A percentile compares a stretch with the other conserved stretches of the same genome.
These are phyloP conservation scores for Sinodicranocentrus sp. DNA, from an alignment of 2,888 invertebrate genomes.

Conservation along the genomic window DNA sequence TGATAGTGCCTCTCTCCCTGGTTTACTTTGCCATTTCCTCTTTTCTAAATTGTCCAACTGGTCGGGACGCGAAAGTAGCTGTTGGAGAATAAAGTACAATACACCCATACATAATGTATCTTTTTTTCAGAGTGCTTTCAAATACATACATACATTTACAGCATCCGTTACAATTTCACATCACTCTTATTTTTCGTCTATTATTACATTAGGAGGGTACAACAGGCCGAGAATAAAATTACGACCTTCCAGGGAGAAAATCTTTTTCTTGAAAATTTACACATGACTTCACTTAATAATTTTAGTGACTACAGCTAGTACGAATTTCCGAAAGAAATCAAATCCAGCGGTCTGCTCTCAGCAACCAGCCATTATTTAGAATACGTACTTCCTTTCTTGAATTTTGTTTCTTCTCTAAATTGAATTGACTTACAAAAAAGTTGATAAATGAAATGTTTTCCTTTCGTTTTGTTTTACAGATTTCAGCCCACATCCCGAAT, in stretches of 20 bases:
- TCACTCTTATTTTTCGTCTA: neutral
- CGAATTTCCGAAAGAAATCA: neutral
- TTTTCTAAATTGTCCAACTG: too few species aligned
- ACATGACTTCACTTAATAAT: neutral
- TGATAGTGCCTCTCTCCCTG: neutral
- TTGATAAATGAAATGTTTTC: neutral
- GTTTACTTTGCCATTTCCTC: conserved; percentile 10
- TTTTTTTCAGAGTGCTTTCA: too few species aligned
- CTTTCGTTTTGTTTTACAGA: neutral
- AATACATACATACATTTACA: neutral
- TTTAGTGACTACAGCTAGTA: neutral
- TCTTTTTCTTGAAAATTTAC: neutral
- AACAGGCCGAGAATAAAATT: too few species aligned
- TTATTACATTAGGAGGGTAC: too few species aligned
- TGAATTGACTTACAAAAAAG: too few species aligned
- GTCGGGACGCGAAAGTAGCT: too few species aligned
- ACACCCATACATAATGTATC: too few species aligned
- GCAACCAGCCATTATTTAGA: neutral
- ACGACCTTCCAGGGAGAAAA: too few species aligned
- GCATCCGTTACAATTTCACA: neutral
- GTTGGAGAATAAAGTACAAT: too few species aligned
- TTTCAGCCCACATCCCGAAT: neutral
- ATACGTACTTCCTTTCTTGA: neutral
- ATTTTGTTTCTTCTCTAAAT: neutral
- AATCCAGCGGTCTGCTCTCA: neutral